Base-by-base conservation (phyloP, 2,113 vertebrate species). In the Xiphophorus maculatus region DNA sequence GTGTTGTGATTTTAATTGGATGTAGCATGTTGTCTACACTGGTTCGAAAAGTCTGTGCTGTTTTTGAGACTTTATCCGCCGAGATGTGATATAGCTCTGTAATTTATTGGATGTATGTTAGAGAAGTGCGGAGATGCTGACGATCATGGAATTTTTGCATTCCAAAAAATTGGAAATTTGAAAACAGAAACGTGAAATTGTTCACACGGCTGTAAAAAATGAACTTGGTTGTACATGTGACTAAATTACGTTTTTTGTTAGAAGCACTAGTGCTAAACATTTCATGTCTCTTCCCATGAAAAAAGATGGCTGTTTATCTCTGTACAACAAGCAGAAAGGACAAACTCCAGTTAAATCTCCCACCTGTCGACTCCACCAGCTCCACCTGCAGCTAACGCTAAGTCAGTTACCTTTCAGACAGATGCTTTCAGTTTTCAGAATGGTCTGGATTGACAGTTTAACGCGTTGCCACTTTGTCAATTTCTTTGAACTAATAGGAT, bases 1-100 rank as follows among this genome's bases (percentile, higher is more conserved):
- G 29, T 80, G 72, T 82, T 69, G n/a, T 84, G 62, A 81, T 81
- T 81, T 58, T 84, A 73, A 82, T 63, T 58, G 67, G 64, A 80
- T 84, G 28, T 78, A 32, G 84, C 87, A 88, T 86, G 80, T 71
- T 81, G 65, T 81, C 71, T 51, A 25, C 35, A 62, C 12, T 32
- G 44, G 58, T 73, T 44, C 40, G 15, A 29, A 63, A 58, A 65
- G 42, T 85, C 73, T 73, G 70, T 83, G 37, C 51, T 69, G 27
- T 70, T 9, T 29, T 11, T 64, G 69, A 79, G 69, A 74, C 75
- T 72, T 78, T 8, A 72, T 74, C 14, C 78, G 10, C 48, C 33
- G 62, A 63, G 66, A 22, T 77, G 32, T 76, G 42, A 74, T 76
- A 40, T 71, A 1, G 69, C 51, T 11, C 35, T 79, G 63, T 69